Conservation (phyloP, 2,113 vertebrate species). For the Syrmaticus mikado region DNA sequence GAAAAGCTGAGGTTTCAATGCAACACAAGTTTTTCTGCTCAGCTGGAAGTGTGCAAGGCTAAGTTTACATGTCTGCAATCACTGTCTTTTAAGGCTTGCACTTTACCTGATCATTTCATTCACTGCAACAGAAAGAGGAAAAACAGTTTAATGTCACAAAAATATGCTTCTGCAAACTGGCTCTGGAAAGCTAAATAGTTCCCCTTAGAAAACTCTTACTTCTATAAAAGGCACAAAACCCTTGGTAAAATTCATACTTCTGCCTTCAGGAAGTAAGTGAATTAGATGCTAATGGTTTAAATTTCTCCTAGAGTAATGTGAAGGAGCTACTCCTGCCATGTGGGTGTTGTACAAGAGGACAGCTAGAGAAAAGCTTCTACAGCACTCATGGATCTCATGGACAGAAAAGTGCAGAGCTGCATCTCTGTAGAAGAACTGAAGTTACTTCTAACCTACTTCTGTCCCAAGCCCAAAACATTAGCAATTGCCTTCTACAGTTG, state of each 20-base stretch:
- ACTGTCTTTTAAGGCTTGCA: neutral
- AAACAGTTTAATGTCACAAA: neutral
- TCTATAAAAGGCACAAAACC: neutral
- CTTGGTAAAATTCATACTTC: neutral
- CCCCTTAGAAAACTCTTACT: neutral
- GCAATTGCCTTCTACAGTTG: neutral
- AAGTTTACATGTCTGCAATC: neutral
- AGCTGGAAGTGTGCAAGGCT: neutral
- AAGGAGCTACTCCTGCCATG: neutral
- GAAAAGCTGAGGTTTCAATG: neutral
- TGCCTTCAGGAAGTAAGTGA: neutral
- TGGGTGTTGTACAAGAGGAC: neutral
- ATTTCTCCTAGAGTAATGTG: neutral
- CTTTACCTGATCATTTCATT: slow-evolving; percentile 7
- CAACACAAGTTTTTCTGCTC: neutral
- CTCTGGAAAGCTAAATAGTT: neutral
- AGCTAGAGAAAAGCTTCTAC: neutral
- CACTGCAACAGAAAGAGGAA: neutral
- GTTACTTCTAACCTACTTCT: neutral
- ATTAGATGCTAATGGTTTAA: neutral
- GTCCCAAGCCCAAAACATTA: neutral
- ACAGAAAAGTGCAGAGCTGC: neutral
- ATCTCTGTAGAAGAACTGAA: neutral
- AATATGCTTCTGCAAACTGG: neutral
- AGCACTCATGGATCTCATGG: neutral